Percentiles rank a stretch among this genome's conserved stretches.
phyloP scores from a whole-genome alignment of 1,140 invertebrate genomes.

The Drosophila pseudoananassae region DNA sequence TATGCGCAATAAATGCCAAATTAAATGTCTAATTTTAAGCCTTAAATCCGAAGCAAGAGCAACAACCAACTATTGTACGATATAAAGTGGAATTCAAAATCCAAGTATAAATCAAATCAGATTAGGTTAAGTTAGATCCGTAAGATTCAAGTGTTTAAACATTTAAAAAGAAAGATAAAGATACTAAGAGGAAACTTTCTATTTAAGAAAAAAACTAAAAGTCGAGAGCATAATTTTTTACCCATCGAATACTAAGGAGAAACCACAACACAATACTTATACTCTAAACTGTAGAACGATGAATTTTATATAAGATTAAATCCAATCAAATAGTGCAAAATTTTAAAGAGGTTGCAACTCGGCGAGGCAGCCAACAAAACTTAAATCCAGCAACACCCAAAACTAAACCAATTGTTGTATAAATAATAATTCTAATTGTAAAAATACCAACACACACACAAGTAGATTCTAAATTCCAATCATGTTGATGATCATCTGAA shows the following conservation, averaged over 20 bases:
- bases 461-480: slow-evolving; percentile 73
- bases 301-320: slow-evolving; percentile 71
- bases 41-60: slow-evolving; percentile 60
- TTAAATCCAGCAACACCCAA: slow-evolving; percentile 16
- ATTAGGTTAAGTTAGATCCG: slow-evolving; percentile 55
- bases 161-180: slow-evolving; percentile 23
- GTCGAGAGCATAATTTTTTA: slow-evolving; percentile 72
- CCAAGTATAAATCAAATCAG: slow-evolving; percentile 62
- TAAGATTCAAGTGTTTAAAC: slow-evolving; percentile 57
- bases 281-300: slow-evolving; percentile 62
- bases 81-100: slow-evolving; percentile 61
- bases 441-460: slow-evolving; percentile 25
- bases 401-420: slow-evolving; percentile 72
- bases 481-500: slow-evolving; percentile 76
- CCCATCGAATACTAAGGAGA: slow-evolving; percentile 70
- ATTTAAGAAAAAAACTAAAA: slow-evolving; percentile 44
- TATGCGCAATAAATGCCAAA: slow-evolving; percentile 80
- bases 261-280: slow-evolving; percentile 41
- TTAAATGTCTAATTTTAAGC: slow-evolving; percentile 78
- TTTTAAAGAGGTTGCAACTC: slow-evolving; percentile 54
- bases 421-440: slow-evolving; percentile 54
- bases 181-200: slow-evolving; percentile 37
- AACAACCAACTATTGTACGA: slow-evolving; percentile 55
- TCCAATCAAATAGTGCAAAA: slow-evolving; percentile 73
- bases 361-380: slow-evolving; percentile 64